A percentile compares a stretch with the other conserved stretches of the same genome.
These are phyloP conservation scores for Spisula subtruncata DNA, from an alignment of 2,888 invertebrate species.

Conservation along the genomic window DNA sequence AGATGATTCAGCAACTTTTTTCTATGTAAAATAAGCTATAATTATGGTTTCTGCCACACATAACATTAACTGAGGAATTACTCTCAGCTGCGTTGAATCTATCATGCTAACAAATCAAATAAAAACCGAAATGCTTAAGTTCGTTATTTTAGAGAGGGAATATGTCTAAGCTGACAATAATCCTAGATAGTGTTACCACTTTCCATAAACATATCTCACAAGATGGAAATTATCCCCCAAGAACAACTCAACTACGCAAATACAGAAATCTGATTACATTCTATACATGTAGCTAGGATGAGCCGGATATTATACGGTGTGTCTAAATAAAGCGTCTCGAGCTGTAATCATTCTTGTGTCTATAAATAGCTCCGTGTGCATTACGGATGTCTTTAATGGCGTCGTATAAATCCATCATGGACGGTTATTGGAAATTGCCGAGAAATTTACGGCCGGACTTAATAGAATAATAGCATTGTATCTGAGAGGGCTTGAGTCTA, in stretches of 20 bases:
- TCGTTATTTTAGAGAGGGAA: not conserved
- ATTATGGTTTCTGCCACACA: not conserved
- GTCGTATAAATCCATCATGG: not conserved
- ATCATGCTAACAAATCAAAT: not conserved
- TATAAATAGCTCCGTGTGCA: slow-evolving; percentile 1
- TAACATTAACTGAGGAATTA: not conserved
- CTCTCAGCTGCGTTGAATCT: not conserved
- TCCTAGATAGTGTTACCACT: not conserved
- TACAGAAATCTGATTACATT: not conserved
- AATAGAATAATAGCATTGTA: not conserved
- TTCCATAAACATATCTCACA: not conserved
- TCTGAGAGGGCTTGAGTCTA: not conserved
- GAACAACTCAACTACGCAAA: not conserved
- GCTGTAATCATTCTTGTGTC: not conserved
- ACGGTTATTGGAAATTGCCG: not conserved
- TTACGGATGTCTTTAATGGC: not conserved
- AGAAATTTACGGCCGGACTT: not conserved
- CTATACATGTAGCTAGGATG: not conserved
- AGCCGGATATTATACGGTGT: slow-evolving; percentile 28
- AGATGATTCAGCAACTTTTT: too few species aligned
- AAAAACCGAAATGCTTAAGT: not conserved
- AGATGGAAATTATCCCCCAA: not conserved
- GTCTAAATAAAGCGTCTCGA: slow-evolving; percentile 24
- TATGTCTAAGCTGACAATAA: not conserved
- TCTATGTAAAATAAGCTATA: too few species aligned